phyloP scores from a whole-genome alignment of 2,113 vertebrate species.

The Pleuronectes platessa region DNA sequence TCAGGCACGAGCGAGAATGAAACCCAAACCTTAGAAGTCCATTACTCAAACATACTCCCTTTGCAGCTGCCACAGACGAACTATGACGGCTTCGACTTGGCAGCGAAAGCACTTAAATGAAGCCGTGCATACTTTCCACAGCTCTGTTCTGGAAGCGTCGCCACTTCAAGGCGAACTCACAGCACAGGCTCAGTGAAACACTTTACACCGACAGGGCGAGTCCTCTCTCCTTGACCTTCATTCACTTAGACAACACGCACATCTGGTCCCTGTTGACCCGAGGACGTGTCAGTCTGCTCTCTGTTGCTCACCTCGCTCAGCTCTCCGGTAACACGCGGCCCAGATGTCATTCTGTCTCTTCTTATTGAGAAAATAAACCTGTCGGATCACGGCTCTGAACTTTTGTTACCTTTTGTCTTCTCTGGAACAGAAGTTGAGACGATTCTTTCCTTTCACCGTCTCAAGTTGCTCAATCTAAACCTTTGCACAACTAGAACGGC shows the following conservation, averaged over 20 bases:
- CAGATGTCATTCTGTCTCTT: slow-evolving; percentile 9
- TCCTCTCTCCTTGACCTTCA: slow-evolving; percentile 29
- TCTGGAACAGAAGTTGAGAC: too few species aligned
- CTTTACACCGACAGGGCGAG: slow-evolving; percentile 7
- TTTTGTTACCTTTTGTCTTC: neutral
- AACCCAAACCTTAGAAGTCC: slow-evolving; percentile 40
- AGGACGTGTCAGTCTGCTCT: slow-evolving; percentile 5
- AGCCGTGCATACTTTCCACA: slow-evolving; percentile 67
- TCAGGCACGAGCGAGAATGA: slow-evolving; percentile 13
- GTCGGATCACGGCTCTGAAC: neutral
- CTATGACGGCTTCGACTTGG: slow-evolving; percentile 48
- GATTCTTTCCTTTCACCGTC: neutral
- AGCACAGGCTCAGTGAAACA: slow-evolving; percentile 7
- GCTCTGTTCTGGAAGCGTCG: slow-evolving; percentile 46
- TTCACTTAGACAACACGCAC: slow-evolving; percentile 1
- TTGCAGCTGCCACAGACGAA: slow-evolving; percentile 45
- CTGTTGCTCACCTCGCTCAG: neutral
- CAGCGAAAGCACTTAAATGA: slow-evolving; percentile 53
- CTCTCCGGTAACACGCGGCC: neutral
- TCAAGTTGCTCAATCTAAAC: neutral
- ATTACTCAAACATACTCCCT: slow-evolving; percentile 44
- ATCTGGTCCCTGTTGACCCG: slow-evolving; percentile 27
- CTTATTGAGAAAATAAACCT: slow-evolving; percentile 2
- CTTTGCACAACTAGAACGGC: too few species aligned
- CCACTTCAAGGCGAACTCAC: slow-evolving; percentile 24